Evolutionary conservation across 1,140 invertebrate genomes (phyloP).

Genomic region (Latrodectus geometricus): DNA sequence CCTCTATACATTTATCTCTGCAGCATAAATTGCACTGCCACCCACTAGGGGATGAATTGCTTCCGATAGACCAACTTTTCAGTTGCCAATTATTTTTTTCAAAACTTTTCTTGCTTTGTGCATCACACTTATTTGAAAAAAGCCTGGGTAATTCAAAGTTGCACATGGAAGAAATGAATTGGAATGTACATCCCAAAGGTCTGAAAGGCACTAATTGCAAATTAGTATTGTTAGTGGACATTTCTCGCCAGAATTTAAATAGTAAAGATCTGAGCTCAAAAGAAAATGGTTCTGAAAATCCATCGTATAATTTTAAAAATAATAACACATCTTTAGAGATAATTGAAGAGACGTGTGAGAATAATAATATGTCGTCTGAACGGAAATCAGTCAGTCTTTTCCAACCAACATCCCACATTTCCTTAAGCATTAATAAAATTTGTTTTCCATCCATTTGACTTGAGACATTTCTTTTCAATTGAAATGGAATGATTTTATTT

Average conservation of each 20-base stretch:
- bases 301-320: conserved; percentile 62
- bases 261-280: conserved; percentile 52
- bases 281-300: conserved; percentile 55
- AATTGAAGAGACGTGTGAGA: conserved; percentile 47
- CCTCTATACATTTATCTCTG: conserved; percentile 4
- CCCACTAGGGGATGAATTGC: conserved; percentile 18
- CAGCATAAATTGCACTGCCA: conserved; percentile 57
- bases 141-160: conserved; percentile 35
- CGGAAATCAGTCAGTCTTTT: conserved; percentile 56
- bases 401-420: conserved; percentile 49
- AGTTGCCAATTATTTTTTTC: conserved; percentile 29
- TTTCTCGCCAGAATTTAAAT: conserved; percentile 40
- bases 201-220: conserved; percentile 18
- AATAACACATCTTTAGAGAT: conserved; percentile 53
- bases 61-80: conserved; percentile 25
- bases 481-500: conserved; percentile 51
- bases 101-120: not conserved
- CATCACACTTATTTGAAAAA: conserved; percentile 32
- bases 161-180: conserved; percentile 39
- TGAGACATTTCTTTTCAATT: conserved; percentile 5
- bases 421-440: conserved; percentile 16
- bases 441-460: not conserved
- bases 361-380: conserved; percentile 62
- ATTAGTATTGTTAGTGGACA: conserved; percentile 21
- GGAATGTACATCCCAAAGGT: conserved; percentile 43